Conservation (phyloP, 2,888 invertebrate genomes). For the Eumerus sabulonum region DNA sequence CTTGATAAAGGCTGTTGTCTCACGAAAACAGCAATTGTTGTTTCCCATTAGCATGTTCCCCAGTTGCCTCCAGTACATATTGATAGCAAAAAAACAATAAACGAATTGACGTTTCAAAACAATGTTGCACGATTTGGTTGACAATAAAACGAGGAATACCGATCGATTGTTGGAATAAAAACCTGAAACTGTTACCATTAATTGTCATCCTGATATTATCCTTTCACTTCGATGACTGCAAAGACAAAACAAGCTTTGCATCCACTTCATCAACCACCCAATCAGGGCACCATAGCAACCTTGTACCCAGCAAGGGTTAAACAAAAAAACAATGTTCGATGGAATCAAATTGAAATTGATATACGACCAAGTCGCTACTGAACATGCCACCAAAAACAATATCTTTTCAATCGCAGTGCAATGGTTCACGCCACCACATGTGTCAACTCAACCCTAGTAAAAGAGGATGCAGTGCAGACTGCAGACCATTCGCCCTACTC, state of each 20-base stretch:
- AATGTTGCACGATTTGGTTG: conserved; percentile 14
- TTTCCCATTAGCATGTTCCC: too few relatives aligned
- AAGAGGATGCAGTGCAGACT: too few relatives aligned
- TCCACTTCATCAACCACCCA: conserved; percentile 22
- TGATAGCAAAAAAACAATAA: too few relatives aligned
- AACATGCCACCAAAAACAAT: conserved; percentile 62
- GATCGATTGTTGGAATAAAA: conserved; percentile 10
- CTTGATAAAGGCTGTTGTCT: too few relatives aligned
- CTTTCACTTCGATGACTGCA: conserved; percentile 22
- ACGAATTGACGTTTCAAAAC: conserved; percentile 25
- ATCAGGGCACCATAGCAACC: conserved; percentile 32
- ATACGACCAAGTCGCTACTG: conserved; percentile 44
- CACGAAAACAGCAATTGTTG: too few relatives aligned
- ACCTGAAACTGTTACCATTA: conserved; percentile 37
- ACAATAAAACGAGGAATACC: conserved; percentile 9
- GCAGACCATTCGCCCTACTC: too few relatives aligned
- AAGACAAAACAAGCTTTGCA: not conserved
- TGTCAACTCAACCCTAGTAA: conserved; percentile 40
- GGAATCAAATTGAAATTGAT: conserved; percentile 55
- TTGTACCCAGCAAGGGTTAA: conserved; percentile 17
- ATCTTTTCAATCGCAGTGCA: conserved; percentile 65
- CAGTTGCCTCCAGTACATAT: too few relatives aligned
- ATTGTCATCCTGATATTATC: conserved; percentile 52
- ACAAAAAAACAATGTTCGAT: conserved; percentile 15
- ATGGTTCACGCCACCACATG: conserved; percentile 57